Base-by-base conservation (phyloP, 2,888 invertebrate species). In the Amblyteles armatorius region DNA sequence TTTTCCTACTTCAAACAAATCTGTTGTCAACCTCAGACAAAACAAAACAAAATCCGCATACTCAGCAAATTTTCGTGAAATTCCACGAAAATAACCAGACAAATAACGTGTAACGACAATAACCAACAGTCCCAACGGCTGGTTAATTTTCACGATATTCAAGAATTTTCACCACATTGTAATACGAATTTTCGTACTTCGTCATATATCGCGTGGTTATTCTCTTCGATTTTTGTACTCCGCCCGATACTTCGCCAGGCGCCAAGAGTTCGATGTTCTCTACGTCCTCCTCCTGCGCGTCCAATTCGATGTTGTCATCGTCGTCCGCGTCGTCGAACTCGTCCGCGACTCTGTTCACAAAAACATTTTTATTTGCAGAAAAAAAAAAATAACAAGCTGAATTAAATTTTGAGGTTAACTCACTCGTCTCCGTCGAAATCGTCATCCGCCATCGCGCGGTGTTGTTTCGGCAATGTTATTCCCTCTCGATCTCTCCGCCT, bases 171-270 rank as follows among this genome's bases (percentile, higher is more conserved):
- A 44, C 11, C 5, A 40, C 44, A 16, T 13, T 44, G 16, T 3
- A 44, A 44, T 4, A 44, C 5, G 26, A 55, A 9, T 22, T 57
- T 57, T 94, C 94, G 88, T 95, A 96, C 95, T 99, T 99, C 0
- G 99, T 99, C 99, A 99, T 99, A 92, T 99, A 99, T 91, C 98
- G 97, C 0, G 99, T 99, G 0, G 99, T 99, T 69, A 99, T 99
- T 29, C 99, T 95, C 92, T 98, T 99, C 0, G 96, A 96, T 93
- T 97, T 97, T 55, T 97, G 97, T 0, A 97, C 97, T 57, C 97
- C 97, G 11, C 97, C 97, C 0, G 96, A 96, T 52, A 96, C 96
- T 92, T 97, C 97, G 0, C 97, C 97, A 0, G 97, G 96, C 4
- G 97, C 96, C 44, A 99, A 94, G 71, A 98, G 96, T 92, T 98